These are phyloP conservation scores for Hippolais icterina DNA, from an alignment of 2,113 vertebrate genomes.

Conservation along the genomic window DNA sequence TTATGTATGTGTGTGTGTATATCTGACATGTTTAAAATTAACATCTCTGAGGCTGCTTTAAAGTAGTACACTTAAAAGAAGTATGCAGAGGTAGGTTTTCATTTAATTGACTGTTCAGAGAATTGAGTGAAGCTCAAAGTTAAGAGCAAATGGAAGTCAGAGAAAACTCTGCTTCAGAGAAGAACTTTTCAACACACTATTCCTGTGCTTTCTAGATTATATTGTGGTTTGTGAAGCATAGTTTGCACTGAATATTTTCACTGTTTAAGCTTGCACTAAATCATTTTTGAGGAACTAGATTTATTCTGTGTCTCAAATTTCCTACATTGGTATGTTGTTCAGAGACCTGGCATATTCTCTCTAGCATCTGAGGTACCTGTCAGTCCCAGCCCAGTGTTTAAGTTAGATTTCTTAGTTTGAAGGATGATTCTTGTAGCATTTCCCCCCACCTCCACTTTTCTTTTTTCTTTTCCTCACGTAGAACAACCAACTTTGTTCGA, in stretches of 20 bases:
- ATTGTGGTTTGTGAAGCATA: neutral
- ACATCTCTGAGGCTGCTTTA: neutral
- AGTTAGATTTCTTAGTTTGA: neutral
- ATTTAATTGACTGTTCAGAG: neutral
- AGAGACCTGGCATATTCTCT: neutral
- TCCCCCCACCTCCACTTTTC: fast-evolving
- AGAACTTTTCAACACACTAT: neutral
- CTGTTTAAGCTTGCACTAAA: neutral
- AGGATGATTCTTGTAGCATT: neutral
- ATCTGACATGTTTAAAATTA: neutral
- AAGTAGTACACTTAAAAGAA: neutral
- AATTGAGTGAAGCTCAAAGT: neutral
- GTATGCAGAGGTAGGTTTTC: neutral
- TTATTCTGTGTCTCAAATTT: neutral
- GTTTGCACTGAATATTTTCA: neutral
- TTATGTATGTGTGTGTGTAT: neutral
- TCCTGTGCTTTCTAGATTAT: neutral
- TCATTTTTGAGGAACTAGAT: neutral
- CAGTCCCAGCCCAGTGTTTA: neutral
- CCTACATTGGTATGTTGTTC: neutral
- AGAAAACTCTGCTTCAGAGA: neutral
- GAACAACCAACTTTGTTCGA: neutral
- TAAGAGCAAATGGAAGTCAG: neutral
- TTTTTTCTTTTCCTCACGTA: neutral
- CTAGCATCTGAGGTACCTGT: neutral